Evolutionary conservation across 2,888 invertebrate genomes (phyloP).

Genomic region (Rotaria magnacalcarata): DNA sequence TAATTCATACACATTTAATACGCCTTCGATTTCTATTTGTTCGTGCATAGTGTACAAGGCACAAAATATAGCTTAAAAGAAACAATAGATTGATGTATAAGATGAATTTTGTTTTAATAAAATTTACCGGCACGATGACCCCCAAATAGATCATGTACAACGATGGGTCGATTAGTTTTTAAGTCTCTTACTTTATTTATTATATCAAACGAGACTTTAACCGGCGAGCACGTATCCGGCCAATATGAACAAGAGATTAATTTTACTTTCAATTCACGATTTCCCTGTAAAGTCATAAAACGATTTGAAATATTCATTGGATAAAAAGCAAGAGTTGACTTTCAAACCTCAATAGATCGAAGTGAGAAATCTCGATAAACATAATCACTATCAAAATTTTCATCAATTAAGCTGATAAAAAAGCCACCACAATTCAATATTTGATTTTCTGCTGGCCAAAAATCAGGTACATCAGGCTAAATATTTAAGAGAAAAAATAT

Average conservation of each 20-base stretch:
- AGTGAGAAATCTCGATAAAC: conserved; percentile 58
- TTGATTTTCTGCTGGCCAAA: conserved; percentile 47
- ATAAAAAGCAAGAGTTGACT: too few relatives aligned
- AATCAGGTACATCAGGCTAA: conserved; percentile 27
- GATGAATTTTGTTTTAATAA: too few relatives aligned
- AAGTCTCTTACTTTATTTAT: conserved; percentile 70
- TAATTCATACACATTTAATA: conserved; percentile 80
- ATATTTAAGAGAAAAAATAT: background rate
- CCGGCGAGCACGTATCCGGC: conserved; percentile 69
- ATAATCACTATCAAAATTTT: conserved; percentile 50
- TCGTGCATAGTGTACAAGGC: conserved; percentile 72
- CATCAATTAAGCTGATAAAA: conserved; percentile 67
- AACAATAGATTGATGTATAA: too few relatives aligned
- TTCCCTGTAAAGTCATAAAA: conserved; percentile 66
- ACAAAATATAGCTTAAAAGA: conserved; percentile 71
- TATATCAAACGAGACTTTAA: conserved; percentile 71
- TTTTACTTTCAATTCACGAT: conserved; percentile 83
- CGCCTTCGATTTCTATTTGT: conserved; percentile 72
- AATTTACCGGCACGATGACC: conserved; percentile 32
- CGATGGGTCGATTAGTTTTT: conserved; percentile 75
- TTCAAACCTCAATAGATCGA: conserved; percentile 61
- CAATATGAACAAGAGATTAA: conserved; percentile 80
- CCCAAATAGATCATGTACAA: conserved; percentile 63
- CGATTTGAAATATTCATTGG: too few relatives aligned
- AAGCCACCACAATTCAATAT: conserved; percentile 70